Conservation (phyloP, 2,113 vertebrate genomes). For the Nerophis ophidion region DNA sequence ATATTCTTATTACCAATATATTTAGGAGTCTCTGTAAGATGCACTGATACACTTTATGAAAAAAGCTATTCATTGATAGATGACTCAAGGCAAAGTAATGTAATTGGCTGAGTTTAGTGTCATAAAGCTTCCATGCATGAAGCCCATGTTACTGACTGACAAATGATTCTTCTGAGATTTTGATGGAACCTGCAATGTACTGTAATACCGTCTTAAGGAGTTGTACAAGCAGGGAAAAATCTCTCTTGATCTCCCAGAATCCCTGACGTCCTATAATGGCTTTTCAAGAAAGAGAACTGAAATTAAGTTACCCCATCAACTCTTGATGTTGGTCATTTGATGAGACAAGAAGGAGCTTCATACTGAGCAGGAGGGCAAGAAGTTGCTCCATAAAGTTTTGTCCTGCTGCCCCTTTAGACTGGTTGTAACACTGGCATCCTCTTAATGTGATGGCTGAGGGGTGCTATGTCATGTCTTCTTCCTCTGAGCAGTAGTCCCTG, state of each 20-base stretch:
- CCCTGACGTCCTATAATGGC: slow-evolving; percentile 26
- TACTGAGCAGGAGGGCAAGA: slow-evolving; percentile 18
- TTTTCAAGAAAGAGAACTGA: slow-evolving; percentile 20
- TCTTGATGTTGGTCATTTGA: slow-evolving; percentile 9
- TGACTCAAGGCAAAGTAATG: slow-evolving; percentile 5
- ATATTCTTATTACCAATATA: not conserved
- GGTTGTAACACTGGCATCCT: slow-evolving; percentile 6
- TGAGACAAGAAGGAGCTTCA: slow-evolving; percentile 9
- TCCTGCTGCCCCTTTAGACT: slow-evolving; percentile 33
- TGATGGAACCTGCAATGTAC: not conserved
- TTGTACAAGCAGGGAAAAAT: slow-evolving; percentile 16
- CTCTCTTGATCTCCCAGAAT: slow-evolving; percentile 9
- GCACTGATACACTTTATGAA: not conserved
- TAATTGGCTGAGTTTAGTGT: not conserved
- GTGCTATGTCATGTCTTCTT: slow-evolving; percentile 88
- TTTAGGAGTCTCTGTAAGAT: not conserved
- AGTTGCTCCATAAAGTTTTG: slow-evolving; percentile 40
- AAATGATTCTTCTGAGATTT: too few relatives aligned
- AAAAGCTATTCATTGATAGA: not conserved
- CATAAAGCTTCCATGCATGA: not conserved
- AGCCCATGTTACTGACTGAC: not conserved
- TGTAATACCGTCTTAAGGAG: not conserved
- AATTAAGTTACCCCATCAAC: not conserved
- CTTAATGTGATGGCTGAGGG: not conserved
- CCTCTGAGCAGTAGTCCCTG: slow-evolving; percentile 94